Evolutionary conservation across 2,888 invertebrate genomes (phyloP).

Genomic region (Morpho achilles): DNA sequence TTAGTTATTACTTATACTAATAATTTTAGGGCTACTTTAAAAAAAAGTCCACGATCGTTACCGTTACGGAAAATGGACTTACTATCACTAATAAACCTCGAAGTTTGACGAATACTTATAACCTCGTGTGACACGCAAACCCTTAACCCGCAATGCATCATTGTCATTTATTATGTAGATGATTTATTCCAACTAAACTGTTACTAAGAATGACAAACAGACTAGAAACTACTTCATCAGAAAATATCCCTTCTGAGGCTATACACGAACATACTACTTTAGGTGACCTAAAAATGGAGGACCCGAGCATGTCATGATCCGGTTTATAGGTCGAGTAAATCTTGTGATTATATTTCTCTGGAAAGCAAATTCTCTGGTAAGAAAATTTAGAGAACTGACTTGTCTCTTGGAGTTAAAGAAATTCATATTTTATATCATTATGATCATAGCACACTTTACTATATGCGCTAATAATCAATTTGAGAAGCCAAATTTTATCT

Average conservation of each 20-base stretch:
- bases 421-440: too few species aligned
- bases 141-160: conserved; percentile 63
- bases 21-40: too few species aligned
- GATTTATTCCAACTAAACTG: background rate
- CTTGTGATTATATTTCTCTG: conserved; percentile 5
- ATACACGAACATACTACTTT: background rate
- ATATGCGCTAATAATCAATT: too few species aligned
- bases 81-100: too few species aligned
- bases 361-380: background rate
- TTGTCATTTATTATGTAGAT: conserved; percentile 23
- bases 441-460: too few species aligned
- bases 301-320: conserved; percentile 12
- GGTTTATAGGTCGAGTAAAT: conserved; percentile 23
- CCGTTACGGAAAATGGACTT: background rate
- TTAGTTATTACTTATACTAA: background rate
- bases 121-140: conserved; percentile 48
- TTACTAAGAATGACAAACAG: background rate
- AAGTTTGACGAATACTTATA: conserved; percentile 28
- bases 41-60: background rate
- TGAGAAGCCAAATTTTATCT: conserved; percentile 23
- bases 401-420: too few species aligned
- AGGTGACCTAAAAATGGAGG: conserved; percentile 16
- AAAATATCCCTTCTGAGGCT: background rate
- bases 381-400: background rate
- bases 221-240: background rate